Base-by-base conservation (phyloP, 23 tunicate genomes). In the Clavelina lepadiformis region DNA sequence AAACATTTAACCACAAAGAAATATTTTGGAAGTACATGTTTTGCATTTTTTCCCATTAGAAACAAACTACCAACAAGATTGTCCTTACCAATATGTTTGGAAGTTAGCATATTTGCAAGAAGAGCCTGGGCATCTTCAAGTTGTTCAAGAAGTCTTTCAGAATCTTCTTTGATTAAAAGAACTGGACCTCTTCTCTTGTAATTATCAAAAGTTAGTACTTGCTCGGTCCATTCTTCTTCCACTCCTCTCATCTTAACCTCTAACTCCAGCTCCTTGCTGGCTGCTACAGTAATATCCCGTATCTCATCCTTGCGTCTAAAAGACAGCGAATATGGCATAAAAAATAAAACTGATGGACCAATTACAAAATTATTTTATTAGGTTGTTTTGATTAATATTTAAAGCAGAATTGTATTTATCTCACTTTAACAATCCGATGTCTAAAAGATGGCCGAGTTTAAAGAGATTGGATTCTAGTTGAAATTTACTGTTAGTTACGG, bases 161-260 rank as follows among this genome's bases (percentile, higher is more conserved):
- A 79, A 68, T 87, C 86, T 31, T 87, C 96, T 46, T 87, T 87
- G 0, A 79, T 82, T 33, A 87, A 58, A 33, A 79, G 71, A 24
- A 87, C 86, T 31, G 86, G 86, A 36, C 96, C 96, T 73, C 96
- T 77, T 25, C 95, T 56, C 57, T 86, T 86, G 85, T 86, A 86
- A 62, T 86, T 86, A n/a, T 73, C 77, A 53, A 86, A 86, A 31
- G 80, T 77, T 59, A 86, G 80, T 24, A 86, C 95, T 58, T 86
- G 75, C 34, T 89, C 97, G 20, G 89, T 75, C 97, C 97, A 89
- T 45, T 81, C 89, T 57, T 89, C 97, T 41, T 89, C 97, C 32
- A 89, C 79, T 56, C 73, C 83, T 67, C 85, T 52, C 89, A 89
- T 81, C 70, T 89, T 89, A 58, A 89, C 83, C 36, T 89, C 97